These are phyloP conservation scores for Upupa epops DNA, from an alignment of 2,113 vertebrate genomes.

Conservation along the genomic window DNA sequence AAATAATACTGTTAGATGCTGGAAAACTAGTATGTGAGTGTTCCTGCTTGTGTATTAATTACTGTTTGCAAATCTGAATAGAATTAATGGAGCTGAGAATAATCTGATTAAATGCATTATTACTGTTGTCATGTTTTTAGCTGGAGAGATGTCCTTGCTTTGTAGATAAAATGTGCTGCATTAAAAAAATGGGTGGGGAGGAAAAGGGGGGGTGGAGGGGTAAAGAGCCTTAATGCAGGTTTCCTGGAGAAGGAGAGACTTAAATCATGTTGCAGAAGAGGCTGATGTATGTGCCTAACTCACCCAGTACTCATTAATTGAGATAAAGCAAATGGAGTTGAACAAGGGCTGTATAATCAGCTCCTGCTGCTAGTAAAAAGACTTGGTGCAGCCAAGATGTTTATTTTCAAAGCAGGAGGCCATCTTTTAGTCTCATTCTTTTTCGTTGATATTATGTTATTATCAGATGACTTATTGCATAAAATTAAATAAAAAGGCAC, in stretches of 20 bases:
- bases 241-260: slow-evolving; percentile 6
- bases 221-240: background rate
- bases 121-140: slow-evolving; percentile 34
- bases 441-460: slow-evolving; percentile 11
- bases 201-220: background rate
- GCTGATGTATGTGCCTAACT: slow-evolving; percentile 21
- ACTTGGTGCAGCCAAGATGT: slow-evolving; percentile 29
- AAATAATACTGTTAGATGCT: background rate
- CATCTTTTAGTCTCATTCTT: background rate
- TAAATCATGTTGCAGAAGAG: slow-evolving; percentile 30
- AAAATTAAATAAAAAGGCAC: slow-evolving; percentile 25
- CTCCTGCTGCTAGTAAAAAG: slow-evolving; percentile 42
- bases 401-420: slow-evolving; percentile 63
- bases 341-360: slow-evolving; percentile 39
- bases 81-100: slow-evolving; percentile 52
- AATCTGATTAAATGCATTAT: slow-evolving; percentile 54
- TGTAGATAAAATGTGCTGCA: background rate
- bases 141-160: slow-evolving; percentile 8
- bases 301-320: slow-evolving; percentile 37
- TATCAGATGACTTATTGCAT: slow-evolving; percentile 41
- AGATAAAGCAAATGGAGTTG: slow-evolving; percentile 36
- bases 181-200: background rate
- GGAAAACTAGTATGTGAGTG: background rate
- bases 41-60: slow-evolving; percentile 44
- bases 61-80: slow-evolving; percentile 33